Evolutionary conservation across 2,888 invertebrate species (phyloP).

Genomic region (Rhimphoctona megacephalus): DNA sequence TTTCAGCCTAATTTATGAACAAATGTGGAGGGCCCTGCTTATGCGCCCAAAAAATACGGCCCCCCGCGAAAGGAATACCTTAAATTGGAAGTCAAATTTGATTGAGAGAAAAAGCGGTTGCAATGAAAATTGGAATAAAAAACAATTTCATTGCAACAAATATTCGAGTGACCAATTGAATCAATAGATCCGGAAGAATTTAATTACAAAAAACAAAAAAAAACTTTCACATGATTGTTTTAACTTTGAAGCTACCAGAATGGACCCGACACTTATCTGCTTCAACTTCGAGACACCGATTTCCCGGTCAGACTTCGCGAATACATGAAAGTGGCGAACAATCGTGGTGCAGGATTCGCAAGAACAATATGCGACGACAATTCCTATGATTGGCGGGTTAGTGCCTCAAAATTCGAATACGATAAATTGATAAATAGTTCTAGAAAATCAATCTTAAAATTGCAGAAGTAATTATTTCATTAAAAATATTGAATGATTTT

Average conservation of each 20-base stretch:
- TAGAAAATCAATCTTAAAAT: not conserved
- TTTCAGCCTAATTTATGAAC: too few species aligned
- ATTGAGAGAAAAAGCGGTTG: not conserved
- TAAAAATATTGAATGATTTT: not conserved
- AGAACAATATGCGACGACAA: conserved; percentile 89
- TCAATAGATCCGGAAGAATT: not conserved
- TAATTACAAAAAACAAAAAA: not conserved
- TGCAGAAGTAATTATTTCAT: not conserved
- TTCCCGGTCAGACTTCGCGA: conserved; percentile 97
- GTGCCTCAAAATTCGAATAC: not conserved
- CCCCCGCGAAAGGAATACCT: too few species aligned
- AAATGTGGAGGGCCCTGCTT: too few species aligned
- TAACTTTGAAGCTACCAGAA: conserved; percentile 92
- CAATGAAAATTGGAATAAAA: not conserved
- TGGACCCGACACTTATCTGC: conserved; percentile 97
- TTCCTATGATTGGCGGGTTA: conserved; percentile 90
- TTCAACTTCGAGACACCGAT: conserved; percentile 96
- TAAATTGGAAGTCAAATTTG: too few species aligned
- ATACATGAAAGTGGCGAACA: conserved; percentile 97
- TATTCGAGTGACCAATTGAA: conserved; percentile 9
- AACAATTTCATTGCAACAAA: not conserved
- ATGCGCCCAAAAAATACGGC: too few species aligned
- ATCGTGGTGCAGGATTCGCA: conserved; percentile 90
- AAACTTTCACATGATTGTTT: not conserved
- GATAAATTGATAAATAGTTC: not conserved